phyloP scores from a whole-genome alignment of 2,888 invertebrate genomes.

The Hyppa rectilinea region DNA sequence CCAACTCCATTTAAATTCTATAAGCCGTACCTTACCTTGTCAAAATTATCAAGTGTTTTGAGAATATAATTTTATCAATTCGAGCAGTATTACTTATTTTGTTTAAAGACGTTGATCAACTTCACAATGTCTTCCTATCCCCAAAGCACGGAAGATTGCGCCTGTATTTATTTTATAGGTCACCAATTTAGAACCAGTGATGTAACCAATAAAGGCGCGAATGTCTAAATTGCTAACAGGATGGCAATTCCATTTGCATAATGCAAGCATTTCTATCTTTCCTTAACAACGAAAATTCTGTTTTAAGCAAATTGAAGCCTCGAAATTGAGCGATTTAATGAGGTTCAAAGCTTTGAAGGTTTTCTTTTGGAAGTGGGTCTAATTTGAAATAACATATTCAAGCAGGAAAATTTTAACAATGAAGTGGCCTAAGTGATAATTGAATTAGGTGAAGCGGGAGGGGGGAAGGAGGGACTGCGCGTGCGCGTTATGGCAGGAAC shows the following conservation, averaged over 20 bases:
- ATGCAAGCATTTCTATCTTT: slow-evolving; percentile 68
- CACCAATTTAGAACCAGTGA: slow-evolving; percentile 21
- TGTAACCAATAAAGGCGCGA: slow-evolving; percentile 47
- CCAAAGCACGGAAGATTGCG: background rate
- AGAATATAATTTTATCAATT: background rate
- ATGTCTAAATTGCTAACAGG: slow-evolving; percentile 60
- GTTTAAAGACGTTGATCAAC: background rate
- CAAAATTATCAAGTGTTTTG: background rate
- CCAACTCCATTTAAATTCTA: no score
- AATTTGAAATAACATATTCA: slow-evolving; percentile 61
- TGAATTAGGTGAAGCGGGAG: slow-evolving; percentile 29
- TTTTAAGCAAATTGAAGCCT: slow-evolving; percentile 62
- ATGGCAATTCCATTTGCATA: slow-evolving; percentile 67
- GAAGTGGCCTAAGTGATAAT: slow-evolving; percentile 36
- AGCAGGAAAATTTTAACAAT: slow-evolving; percentile 39
- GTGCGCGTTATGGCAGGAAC: background rate
- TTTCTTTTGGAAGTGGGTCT: slow-evolving; percentile 49
- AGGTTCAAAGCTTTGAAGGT: slow-evolving; percentile 60
- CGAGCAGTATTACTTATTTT: background rate
- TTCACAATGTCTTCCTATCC: background rate
- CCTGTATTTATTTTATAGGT: slow-evolving; percentile 23
- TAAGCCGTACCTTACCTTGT: no score
- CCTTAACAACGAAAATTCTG: slow-evolving; percentile 51
- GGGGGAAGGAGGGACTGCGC: slow-evolving; percentile 21
- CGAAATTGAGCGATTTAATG: slow-evolving; percentile 59